These are phyloP conservation scores for Liopterus haemorrhoidalis DNA, from an alignment of 2,888 invertebrate species.

Conservation along the genomic window DNA sequence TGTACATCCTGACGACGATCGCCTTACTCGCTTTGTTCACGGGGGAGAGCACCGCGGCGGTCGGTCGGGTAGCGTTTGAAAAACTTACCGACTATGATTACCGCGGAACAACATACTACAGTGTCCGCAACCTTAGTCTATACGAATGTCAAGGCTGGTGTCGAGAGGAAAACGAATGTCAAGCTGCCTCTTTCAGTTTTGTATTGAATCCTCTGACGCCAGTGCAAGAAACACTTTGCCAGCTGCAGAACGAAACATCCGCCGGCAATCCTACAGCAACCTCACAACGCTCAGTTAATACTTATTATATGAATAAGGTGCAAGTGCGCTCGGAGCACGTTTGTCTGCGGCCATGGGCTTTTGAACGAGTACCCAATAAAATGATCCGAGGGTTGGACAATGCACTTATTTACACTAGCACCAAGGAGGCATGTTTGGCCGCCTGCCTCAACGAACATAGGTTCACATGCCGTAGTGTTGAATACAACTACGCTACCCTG, in stretches of 20 bases:
- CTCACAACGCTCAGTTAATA: constrained; percentile 78
- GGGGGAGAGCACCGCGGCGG: too few species aligned
- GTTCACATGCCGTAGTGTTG: constrained; percentile 85
- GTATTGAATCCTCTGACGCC: constrained; percentile 88
- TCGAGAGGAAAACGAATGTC: constrained; percentile 84
- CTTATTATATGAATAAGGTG: constrained; percentile 93
- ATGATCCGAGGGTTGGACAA: constrained; percentile 86
- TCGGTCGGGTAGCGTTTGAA: constrained; percentile 86
- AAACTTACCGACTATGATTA: constrained; percentile 90
- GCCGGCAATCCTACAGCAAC: constrained; percentile 82
- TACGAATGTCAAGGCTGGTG: constrained; percentile 96
- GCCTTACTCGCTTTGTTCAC: too few species aligned
- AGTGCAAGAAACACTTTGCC: constrained; percentile 84
- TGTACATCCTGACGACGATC: too few species aligned
- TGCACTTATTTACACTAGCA: constrained; percentile 86
- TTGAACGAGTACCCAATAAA: constrained; percentile 89
- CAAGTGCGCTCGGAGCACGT: constrained; percentile 87
- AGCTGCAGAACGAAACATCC: constrained; percentile 87
- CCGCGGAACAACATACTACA: constrained; percentile 85
- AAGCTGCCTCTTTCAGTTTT: constrained; percentile 80
- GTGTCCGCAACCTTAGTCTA: constrained; percentile 82
- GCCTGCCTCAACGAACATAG: constrained; percentile 91
- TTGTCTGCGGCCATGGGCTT: constrained; percentile 86
- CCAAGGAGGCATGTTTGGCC: constrained; percentile 88
- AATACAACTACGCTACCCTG: constrained; percentile 89